Conservation (phyloP, 2,888 invertebrate species). For the Agrochola circellaris region DNA sequence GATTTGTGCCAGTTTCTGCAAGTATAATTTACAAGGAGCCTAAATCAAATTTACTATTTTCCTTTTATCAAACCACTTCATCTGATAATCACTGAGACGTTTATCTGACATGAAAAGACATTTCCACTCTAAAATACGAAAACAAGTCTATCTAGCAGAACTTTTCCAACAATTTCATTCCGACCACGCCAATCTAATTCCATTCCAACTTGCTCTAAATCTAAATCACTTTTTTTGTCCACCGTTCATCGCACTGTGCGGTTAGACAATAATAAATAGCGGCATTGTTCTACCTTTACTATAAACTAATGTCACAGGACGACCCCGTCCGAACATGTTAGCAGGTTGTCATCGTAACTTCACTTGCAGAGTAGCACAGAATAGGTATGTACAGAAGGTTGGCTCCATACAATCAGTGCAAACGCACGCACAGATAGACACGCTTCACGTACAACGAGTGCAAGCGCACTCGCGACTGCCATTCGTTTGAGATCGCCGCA, state of each 20-base stretch:
- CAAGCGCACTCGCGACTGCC: background rate
- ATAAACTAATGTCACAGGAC: constrained; percentile 67
- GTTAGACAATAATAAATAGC: constrained; percentile 62
- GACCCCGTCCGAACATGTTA: constrained; percentile 62
- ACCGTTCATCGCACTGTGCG: constrained; percentile 49
- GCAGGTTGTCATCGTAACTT: constrained; percentile 69
- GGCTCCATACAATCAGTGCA: background rate
- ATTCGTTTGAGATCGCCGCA: background rate
- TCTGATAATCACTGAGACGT: constrained; percentile 10
- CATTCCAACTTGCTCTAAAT: constrained; percentile 8
- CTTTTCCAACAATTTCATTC: constrained; percentile 11
- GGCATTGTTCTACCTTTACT: constrained; percentile 66
- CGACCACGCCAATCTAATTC: constrained; percentile 27
- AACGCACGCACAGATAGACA: background rate
- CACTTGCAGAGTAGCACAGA: constrained; percentile 17
- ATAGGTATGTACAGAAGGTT: constrained; percentile 10
- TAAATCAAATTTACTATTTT: constrained; percentile 1
- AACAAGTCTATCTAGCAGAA: constrained; percentile 2
- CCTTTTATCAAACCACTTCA: background rate
- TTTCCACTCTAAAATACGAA: constrained; percentile 6
- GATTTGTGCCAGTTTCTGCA: background rate
- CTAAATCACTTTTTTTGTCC: constrained; percentile 51
- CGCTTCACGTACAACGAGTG: background rate
- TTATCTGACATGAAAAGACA: constrained; percentile 20
- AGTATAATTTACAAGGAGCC: background rate